Evolutionary conservation across 2,113 vertebrate species (phyloP).

Genomic region (Sinosuthora webbiana): DNA sequence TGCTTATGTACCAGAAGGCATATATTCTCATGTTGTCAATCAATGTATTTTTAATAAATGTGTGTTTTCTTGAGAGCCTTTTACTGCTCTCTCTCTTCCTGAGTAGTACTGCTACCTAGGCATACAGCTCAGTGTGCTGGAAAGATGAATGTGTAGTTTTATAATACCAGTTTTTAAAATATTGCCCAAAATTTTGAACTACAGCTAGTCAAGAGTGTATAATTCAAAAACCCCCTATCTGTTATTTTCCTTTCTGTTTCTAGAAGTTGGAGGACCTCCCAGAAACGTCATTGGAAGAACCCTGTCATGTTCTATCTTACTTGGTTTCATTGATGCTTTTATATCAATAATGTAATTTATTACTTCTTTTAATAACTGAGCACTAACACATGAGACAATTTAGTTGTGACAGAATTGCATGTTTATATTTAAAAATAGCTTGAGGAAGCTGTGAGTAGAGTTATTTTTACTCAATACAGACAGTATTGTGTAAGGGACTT

Average conservation of each 20-base stretch:
- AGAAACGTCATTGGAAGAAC: neutral
- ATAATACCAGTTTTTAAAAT: neutral
- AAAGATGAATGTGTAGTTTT: neutral
- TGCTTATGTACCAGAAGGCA: neutral
- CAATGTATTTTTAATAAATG: neutral
- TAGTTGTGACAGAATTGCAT: neutral
- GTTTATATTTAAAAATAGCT: slow-evolving; percentile 38
- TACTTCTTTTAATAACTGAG: neutral
- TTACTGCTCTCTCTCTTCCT: neutral
- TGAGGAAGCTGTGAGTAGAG: slow-evolving; percentile 41
- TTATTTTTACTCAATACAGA: slow-evolving; percentile 40
- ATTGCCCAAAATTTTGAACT: neutral
- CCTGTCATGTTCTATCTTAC: neutral
- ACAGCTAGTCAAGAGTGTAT: neutral
- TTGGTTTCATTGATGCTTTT: neutral
- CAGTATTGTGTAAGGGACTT: slow-evolving; percentile 8
- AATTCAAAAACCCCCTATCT: neutral
- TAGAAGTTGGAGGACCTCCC: neutral
- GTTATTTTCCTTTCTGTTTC: neutral
- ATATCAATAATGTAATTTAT: neutral
- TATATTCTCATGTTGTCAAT: neutral
- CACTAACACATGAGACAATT: neutral
- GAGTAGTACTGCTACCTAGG: neutral
- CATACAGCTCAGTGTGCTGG: neutral
- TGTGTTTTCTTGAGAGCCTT: neutral